Evolutionary conservation across 2,888 invertebrate genomes (phyloP).

Genomic region (Lucinisca nassula): DNA sequence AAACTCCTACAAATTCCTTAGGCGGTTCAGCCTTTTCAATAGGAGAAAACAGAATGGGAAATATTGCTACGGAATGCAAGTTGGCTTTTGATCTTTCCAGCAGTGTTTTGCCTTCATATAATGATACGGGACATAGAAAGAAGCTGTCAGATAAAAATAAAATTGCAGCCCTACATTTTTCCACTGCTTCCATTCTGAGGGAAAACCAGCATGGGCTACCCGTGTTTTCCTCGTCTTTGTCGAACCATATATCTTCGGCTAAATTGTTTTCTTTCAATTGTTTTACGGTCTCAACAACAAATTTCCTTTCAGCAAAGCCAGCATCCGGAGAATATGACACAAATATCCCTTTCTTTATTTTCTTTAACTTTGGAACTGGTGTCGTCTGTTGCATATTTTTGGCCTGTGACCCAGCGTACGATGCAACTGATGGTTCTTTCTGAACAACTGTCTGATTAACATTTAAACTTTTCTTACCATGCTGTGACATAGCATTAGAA

Average conservation of each 20-base stretch:
- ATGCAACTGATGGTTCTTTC: neutral
- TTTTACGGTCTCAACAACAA: slow-evolving; percentile 85
- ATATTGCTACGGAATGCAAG: slow-evolving; percentile 80
- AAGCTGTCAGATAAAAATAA: slow-evolving; percentile 85
- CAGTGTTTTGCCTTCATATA: slow-evolving; percentile 85
- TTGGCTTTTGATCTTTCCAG: slow-evolving; percentile 81
- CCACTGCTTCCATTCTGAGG: slow-evolving; percentile 86
- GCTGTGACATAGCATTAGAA: slow-evolving; percentile 77
- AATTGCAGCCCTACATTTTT: slow-evolving; percentile 85
- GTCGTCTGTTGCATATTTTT: neutral
- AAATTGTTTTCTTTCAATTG: slow-evolving; percentile 87
- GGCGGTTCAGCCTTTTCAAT: slow-evolving; percentile 81
- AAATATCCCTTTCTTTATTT: slow-evolving; percentile 85
- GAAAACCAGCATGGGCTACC: slow-evolving; percentile 87
- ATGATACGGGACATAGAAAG: slow-evolving; percentile 85
- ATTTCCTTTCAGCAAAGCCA: slow-evolving; percentile 85
- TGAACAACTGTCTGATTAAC: slow-evolving; percentile 16
- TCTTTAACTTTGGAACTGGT: slow-evolving; percentile 72
- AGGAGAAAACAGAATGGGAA: slow-evolving; percentile 80
- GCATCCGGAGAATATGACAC: slow-evolving; percentile 87
- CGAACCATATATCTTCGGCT: slow-evolving; percentile 87
- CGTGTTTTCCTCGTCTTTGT: slow-evolving; percentile 86
- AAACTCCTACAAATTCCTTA: slow-evolving; percentile 74
- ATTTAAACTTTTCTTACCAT: slow-evolving; percentile 51
- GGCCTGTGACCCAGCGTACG: neutral